Percentiles rank a stretch among this genome's conserved stretches.
Evolutionary conservation across 2,113 vertebrate genomes (phyloP).

Genomic region (Myrmecophaga tridactyla): DNA sequence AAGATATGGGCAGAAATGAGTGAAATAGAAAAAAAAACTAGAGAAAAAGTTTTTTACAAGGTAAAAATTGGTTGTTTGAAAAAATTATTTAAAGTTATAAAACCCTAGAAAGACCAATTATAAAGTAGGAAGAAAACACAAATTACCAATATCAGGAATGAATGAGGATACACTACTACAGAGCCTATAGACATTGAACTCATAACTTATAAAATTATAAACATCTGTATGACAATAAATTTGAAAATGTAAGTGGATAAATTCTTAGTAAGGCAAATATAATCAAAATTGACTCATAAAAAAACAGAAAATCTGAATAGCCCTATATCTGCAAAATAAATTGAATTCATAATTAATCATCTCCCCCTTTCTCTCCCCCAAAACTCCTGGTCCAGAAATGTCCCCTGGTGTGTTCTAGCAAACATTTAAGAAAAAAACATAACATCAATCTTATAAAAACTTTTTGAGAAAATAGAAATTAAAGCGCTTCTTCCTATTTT

Average conservation of each 20-base stretch:
- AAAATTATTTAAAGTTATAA: background rate
- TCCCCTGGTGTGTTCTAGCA: background rate
- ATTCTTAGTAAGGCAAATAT: background rate
- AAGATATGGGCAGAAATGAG: background rate
- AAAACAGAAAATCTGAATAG: background rate
- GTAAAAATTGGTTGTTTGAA: background rate
- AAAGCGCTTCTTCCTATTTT: background rate
- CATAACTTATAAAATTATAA: background rate
- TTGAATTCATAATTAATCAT: background rate
- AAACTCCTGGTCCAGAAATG: background rate
- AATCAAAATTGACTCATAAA: background rate
- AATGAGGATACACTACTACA: background rate
- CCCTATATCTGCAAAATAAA: background rate
- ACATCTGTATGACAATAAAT: background rate
- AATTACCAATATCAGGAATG: background rate
- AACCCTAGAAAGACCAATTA: background rate
- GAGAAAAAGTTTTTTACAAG: background rate
- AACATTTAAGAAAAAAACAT: background rate
- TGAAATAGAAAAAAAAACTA: background rate
- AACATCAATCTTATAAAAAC: background rate
- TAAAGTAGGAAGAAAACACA: background rate
- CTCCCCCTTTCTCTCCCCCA: background rate
- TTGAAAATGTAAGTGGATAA: background rate
- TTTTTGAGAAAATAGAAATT: background rate
- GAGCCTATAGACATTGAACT: background rate